phyloP scores from a whole-genome alignment of 2,888 invertebrate genomes.

The Criorhina ranunculi region DNA sequence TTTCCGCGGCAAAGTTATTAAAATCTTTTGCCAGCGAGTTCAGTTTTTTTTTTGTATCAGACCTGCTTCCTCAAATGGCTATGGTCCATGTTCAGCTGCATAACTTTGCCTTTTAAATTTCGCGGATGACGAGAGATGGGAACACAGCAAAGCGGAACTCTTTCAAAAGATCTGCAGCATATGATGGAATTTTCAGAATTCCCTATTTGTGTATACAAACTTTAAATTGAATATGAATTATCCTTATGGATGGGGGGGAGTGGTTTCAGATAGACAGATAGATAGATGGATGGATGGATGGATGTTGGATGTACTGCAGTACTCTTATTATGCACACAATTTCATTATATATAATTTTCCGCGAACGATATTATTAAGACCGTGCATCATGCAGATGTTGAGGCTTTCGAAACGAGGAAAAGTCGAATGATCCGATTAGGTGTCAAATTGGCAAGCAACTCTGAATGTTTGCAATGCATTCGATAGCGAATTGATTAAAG shows the following conservation, averaged over 20 bases:
- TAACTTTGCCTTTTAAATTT: conserved; percentile 56
- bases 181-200: conserved; percentile 69
- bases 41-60: conserved; percentile 26
- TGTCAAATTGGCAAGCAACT: conserved; percentile 41
- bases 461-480: conserved; percentile 37
- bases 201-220: conserved; percentile 75
- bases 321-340: conserved; percentile 36
- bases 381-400: conserved; percentile 57
- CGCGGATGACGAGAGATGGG: neutral
- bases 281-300: neutral
- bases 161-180: conserved; percentile 67
- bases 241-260: conserved; percentile 54
- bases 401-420: conserved; percentile 4
- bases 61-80: neutral
- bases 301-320: conserved; percentile 23
- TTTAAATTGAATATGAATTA: conserved; percentile 76
- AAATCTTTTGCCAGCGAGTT: conserved; percentile 63
- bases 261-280: conserved; percentile 16
- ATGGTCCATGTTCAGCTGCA: conserved; percentile 25
- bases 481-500: conserved; percentile 39
- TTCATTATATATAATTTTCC: conserved; percentile 58
- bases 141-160: conserved; percentile 20
- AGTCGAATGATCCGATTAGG: conserved; percentile 54
- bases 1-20: conserved; percentile 74
- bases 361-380: conserved; percentile 56